Conservation (phyloP, 2,888 invertebrate genomes). For the Listrodromus nycthemerus region DNA sequence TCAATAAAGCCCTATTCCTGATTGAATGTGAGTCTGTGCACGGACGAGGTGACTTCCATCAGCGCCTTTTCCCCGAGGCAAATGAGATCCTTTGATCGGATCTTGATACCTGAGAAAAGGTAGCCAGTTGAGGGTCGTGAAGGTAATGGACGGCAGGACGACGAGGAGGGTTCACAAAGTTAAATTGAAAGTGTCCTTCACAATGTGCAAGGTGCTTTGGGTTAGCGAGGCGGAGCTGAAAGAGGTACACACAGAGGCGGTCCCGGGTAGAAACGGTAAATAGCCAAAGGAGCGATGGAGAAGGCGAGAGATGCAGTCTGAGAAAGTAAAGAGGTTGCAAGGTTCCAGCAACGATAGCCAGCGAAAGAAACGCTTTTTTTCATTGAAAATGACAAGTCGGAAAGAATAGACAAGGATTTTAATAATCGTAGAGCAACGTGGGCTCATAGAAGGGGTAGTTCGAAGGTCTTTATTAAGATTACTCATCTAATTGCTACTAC, state of each 20-base stretch:
- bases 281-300: conserved; percentile 70
- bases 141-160: conserved; percentile 11
- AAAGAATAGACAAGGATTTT: conserved; percentile 71
- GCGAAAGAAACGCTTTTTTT: background rate
- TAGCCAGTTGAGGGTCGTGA: conserved; percentile 26
- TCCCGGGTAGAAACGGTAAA: conserved; percentile 72
- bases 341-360: background rate
- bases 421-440: conserved; percentile 74
- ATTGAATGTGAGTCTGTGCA: conserved; percentile 26
- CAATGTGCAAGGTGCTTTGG: conserved; percentile 67
- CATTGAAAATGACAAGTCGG: background rate
- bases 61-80: conserved; percentile 69
- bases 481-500: conserved; percentile 73
- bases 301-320: conserved; percentile 45
- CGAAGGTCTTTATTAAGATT: conserved; percentile 53
- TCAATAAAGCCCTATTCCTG: conserved; percentile 7
- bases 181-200: conserved; percentile 79
- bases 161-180: conserved; percentile 68
- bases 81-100: conserved; percentile 75
- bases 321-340: background rate
- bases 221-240: conserved; percentile 22
- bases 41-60: conserved; percentile 71
- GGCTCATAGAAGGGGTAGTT: conserved; percentile 54
- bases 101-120: conserved; percentile 61
- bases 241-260: conserved; percentile 41